phyloP scores from a whole-genome alignment of 2,888 invertebrate genomes.

The Andrena praecox region DNA sequence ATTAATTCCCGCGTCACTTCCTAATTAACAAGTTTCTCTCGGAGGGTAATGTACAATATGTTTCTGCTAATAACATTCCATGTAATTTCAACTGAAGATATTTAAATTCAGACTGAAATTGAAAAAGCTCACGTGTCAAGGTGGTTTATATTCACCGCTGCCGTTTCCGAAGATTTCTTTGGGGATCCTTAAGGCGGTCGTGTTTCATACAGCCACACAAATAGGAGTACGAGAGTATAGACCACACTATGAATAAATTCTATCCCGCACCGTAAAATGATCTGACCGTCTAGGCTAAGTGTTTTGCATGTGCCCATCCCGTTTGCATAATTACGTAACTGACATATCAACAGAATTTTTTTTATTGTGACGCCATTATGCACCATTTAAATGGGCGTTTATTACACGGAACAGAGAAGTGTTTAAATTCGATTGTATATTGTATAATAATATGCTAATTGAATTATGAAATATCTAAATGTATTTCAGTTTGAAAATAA shows the following conservation, averaged over 20 bases:
- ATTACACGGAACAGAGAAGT: background rate
- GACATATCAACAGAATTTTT: background rate
- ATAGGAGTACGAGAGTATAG: background rate
- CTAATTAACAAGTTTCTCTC: no score
- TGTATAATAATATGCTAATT: background rate
- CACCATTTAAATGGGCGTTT: background rate
- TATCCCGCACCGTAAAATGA: background rate
- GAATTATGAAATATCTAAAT: no score
- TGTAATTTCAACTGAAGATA: constrained; percentile 4
- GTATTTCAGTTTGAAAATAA: no score
- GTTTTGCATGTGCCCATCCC: background rate
- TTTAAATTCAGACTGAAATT: constrained; percentile 18
- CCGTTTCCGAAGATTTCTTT: constrained; percentile 50
- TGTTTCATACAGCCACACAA: constrained; percentile 20
- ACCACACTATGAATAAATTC: constrained; percentile 14
- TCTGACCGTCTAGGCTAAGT: background rate
- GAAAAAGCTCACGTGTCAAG: constrained; percentile 38
- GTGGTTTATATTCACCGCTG: constrained; percentile 48
- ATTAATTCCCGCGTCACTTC: no score
- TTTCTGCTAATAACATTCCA: background rate
- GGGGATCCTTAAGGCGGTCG: constrained; percentile 48
- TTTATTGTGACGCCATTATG: background rate
- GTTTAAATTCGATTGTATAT: background rate
- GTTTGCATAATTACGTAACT: background rate
- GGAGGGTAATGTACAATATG: no score